These are phyloP conservation scores for Parauchenoglanis ngamensis DNA, from an alignment of 2,797 vertebrate genomes.

Conservation along the genomic window DNA sequence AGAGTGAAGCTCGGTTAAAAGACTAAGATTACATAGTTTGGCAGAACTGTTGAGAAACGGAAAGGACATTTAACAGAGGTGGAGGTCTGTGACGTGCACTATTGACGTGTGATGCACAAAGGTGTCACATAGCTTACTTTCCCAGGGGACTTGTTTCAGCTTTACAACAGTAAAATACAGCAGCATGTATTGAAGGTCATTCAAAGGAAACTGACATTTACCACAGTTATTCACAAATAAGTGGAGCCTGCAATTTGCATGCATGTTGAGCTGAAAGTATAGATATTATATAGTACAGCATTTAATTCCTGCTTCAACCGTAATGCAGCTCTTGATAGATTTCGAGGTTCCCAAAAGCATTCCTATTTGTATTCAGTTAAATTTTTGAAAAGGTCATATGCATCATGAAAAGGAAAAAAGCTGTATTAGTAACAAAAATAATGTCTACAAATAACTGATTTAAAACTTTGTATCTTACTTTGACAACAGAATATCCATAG, in stretches of 20 bases:
- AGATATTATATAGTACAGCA: not conserved
- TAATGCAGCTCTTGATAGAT: not conserved
- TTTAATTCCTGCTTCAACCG: not conserved
- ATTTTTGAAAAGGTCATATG: not conserved
- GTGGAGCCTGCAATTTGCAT: not conserved
- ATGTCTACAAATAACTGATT: not conserved
- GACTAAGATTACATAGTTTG: conserved; percentile 40
- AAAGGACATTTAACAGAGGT: conserved; percentile 43
- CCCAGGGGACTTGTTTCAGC: not conserved
- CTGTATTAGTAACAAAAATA: not conserved
- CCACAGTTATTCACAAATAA: not conserved
- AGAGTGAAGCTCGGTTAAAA: conserved; percentile 48
- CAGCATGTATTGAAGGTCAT: not conserved
- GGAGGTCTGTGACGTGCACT: conserved; percentile 23
- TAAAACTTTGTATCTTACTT: not conserved
- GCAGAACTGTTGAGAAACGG: conserved; percentile 54
- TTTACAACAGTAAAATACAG: not conserved
- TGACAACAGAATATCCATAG: not conserved
- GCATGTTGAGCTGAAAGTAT: not conserved
- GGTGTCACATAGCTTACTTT: not conserved
- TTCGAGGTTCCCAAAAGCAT: not conserved
- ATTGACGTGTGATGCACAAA: not conserved
- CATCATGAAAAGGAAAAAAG: not conserved
- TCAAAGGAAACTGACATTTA: not conserved
- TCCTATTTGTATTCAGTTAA: not conserved